Evolutionary conservation across 1,140 invertebrate genomes (phyloP).

Genomic region (Armadillidium nasatum): DNA sequence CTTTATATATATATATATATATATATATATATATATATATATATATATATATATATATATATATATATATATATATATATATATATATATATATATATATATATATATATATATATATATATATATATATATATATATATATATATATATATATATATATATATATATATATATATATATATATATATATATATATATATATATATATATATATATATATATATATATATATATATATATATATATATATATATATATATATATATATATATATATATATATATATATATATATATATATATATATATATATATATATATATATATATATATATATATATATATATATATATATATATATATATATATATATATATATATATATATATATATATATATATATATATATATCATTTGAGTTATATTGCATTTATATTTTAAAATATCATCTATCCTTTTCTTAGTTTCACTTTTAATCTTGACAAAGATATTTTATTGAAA

Average conservation of each 20-base stretch:
- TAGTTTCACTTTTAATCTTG: too few species aligned
- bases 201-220: slow-evolving; percentile 6
- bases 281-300: slow-evolving; percentile 6
- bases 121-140: slow-evolving; percentile 13
- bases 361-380: too few species aligned
- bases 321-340: too few species aligned
- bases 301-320: too few species aligned
- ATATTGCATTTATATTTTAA: too few species aligned
- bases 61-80: slow-evolving; percentile 8
- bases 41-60: not conserved
- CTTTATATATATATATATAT: not conserved
- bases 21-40: slow-evolving; percentile 15
- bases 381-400: too few species aligned
- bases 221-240: not conserved
- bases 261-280: slow-evolving; percentile 2
- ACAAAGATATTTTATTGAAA: too few species aligned
- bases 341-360: too few species aligned
- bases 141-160: slow-evolving; percentile 6
- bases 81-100: slow-evolving; percentile 7
- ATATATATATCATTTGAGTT: too few species aligned
- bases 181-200: not conserved
- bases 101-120: not conserved
- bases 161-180: not conserved
- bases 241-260: not conserved
- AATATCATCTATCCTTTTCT: too few species aligned